A percentile compares a stretch with the other conserved stretches of the same genome.
Evolutionary conservation across 2,888 invertebrate species (phyloP).

Genomic region (Drosophila dives): DNA sequence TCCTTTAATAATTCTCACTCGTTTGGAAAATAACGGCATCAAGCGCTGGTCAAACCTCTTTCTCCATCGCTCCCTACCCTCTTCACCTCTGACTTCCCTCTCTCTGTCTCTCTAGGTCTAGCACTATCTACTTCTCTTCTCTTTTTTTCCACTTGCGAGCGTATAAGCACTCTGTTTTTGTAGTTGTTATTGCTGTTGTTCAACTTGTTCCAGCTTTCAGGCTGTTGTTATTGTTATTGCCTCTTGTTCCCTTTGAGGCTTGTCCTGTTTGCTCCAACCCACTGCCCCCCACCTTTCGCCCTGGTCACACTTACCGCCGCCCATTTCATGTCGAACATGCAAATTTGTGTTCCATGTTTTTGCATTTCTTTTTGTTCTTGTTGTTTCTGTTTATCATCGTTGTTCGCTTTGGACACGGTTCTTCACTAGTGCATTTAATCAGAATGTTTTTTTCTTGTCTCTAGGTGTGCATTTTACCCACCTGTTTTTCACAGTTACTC

Average conservation of each 20-base stretch:
- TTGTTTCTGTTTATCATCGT: slow-evolving; percentile 8
- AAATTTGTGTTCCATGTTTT: slow-evolving; percentile 67
- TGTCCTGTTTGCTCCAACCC: background rate
- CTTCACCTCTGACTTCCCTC: slow-evolving; percentile 1
- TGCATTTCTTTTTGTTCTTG: slow-evolving; percentile 9
- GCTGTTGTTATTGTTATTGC: slow-evolving; percentile 22
- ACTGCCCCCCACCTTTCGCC: background rate
- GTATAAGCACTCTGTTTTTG: slow-evolving; percentile 8
- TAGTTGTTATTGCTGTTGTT: slow-evolving; percentile 12
- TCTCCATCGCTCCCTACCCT: slow-evolving; percentile 15
- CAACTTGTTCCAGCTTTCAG: slow-evolving; percentile 9
- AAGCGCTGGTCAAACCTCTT: slow-evolving; percentile 55
- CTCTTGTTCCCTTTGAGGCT: slow-evolving; percentile 20
- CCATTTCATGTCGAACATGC: slow-evolving; percentile 72
- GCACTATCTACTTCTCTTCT: background rate
- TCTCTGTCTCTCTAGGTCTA: background rate
- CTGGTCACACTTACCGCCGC: slow-evolving; percentile 42
- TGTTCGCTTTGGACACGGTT: slow-evolving; percentile 15
- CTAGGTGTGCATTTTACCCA: background rate
- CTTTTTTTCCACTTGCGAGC: slow-evolving; percentile 10
- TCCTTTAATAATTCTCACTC: slow-evolving; percentile 83
- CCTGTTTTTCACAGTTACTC: slow-evolving; percentile 3
- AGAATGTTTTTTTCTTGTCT: slow-evolving; percentile 21
- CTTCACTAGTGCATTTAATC: slow-evolving; percentile 17
- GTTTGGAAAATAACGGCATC: slow-evolving; percentile 81